Conservation (phyloP, 2,113 vertebrate species). For the Nycticryphes semicollaris region DNA sequence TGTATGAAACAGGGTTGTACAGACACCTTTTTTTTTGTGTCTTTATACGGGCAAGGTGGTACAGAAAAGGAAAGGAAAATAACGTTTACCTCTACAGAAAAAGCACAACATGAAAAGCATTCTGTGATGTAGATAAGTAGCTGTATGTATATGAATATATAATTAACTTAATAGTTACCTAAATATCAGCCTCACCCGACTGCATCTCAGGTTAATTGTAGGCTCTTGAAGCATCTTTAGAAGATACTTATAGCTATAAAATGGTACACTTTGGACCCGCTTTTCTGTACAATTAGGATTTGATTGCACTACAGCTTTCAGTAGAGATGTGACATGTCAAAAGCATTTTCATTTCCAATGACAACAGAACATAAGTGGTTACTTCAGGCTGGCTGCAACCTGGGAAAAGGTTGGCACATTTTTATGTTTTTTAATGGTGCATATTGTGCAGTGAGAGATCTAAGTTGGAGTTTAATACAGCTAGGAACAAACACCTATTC, state of each 20-base stretch:
- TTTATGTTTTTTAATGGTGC: background rate
- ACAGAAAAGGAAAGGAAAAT: background rate
- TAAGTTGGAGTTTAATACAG: background rate
- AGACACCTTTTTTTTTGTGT: background rate
- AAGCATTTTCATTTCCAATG: background rate
- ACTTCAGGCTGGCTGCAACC: background rate
- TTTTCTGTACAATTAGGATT: background rate
- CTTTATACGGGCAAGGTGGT: background rate
- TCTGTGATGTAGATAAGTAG: background rate
- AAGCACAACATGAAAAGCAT: background rate
- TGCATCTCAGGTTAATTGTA: background rate
- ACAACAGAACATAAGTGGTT: background rate
- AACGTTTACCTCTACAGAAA: background rate
- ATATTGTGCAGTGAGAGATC: background rate
- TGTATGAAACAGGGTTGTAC: background rate
- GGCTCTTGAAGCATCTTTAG: background rate
- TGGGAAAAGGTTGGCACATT: accelerated
- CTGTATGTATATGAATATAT: background rate
- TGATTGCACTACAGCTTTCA: background rate
- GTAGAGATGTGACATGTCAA: background rate
- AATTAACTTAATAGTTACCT: background rate
- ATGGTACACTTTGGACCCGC: background rate
- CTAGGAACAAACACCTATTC: background rate
- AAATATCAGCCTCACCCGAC: background rate
- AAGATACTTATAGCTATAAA: background rate